Evolutionary conservation across 2,113 vertebrate genomes (phyloP).

Genomic region (Gyps fulvus): DNA sequence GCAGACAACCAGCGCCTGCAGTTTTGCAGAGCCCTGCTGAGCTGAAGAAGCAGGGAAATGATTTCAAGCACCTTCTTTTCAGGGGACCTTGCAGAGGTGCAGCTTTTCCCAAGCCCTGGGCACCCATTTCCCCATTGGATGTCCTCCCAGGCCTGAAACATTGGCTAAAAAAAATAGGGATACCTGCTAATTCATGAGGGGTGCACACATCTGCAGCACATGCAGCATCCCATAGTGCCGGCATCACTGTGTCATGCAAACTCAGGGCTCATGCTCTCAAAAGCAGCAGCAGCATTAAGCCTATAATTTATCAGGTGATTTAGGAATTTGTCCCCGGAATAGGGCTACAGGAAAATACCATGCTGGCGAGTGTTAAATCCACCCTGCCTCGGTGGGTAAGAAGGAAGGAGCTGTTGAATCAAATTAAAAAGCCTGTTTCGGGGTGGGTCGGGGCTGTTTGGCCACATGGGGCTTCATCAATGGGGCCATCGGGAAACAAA

Average conservation of each 20-base stretch:
- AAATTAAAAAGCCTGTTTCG: not conserved
- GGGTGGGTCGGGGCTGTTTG: not conserved
- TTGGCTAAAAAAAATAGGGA: not conserved
- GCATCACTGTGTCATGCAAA: not conserved
- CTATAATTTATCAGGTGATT: not conserved
- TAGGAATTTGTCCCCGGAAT: not conserved
- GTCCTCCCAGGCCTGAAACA: not conserved
- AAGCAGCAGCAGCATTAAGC: not conserved
- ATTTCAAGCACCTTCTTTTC: not conserved
- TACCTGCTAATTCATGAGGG: fast-evolving
- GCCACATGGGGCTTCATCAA: conserved; percentile 14
- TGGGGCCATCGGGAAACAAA: conserved; percentile 42
- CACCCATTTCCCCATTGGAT: not conserved
- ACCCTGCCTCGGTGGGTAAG: not conserved
- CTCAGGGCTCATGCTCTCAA: fast-evolving
- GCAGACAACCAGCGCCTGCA: fast-evolving
- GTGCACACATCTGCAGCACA: not conserved
- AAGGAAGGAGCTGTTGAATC: not conserved
- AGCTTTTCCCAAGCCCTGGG: not conserved
- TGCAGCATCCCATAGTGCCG: not conserved
- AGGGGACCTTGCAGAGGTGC: fast-evolving
- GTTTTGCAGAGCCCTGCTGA: not conserved
- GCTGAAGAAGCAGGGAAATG: not conserved
- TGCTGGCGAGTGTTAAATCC: not conserved
- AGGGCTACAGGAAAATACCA: not conserved